Evolutionary conservation across 2,888 invertebrate species (phyloP).

Genomic region (Caenorhabditis sp.): DNA sequence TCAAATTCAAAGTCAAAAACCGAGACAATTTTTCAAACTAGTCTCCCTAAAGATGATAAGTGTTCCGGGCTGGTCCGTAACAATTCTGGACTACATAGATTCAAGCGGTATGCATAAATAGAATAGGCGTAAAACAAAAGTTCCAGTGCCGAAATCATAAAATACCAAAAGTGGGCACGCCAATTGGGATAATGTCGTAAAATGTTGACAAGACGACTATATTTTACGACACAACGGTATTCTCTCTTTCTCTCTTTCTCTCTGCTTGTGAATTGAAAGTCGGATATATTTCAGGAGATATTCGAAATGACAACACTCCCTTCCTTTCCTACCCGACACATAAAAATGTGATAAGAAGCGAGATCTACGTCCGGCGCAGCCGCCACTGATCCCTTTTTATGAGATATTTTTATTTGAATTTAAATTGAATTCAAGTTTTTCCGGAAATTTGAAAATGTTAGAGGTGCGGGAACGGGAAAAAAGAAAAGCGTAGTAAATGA

Average conservation of each 20-base stretch:
- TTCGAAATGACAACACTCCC: conserved; percentile 49
- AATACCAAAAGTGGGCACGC: conserved; percentile 58
- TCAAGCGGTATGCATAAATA: not conserved
- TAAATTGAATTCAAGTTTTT: not conserved
- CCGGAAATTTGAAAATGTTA: not conserved
- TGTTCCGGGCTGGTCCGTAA: no score
- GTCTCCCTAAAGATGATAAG: no score
- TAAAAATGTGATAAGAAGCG: conserved; percentile 55
- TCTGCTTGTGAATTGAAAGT: not conserved
- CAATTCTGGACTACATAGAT: not conserved
- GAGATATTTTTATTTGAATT: conserved; percentile 33
- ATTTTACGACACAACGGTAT: conserved; percentile 56
- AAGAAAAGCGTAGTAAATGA: not conserved
- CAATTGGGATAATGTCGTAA: conserved; percentile 54
- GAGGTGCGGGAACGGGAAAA: not conserved
- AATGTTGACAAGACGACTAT: conserved; percentile 58
- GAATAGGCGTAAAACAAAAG: conserved; percentile 29
- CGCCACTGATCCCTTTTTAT: conserved; percentile 3
- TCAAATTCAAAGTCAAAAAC: no score
- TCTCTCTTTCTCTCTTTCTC: not conserved
- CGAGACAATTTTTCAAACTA: no score
- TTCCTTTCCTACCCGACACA: conserved; percentile 29
- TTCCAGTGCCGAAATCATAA: conserved; percentile 42
- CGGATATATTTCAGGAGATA: conserved; percentile 44
- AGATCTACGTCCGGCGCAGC: not conserved